Conservation (phyloP, 2,797 vertebrate genomes). For the Brotogeris chrysoptera region DNA sequence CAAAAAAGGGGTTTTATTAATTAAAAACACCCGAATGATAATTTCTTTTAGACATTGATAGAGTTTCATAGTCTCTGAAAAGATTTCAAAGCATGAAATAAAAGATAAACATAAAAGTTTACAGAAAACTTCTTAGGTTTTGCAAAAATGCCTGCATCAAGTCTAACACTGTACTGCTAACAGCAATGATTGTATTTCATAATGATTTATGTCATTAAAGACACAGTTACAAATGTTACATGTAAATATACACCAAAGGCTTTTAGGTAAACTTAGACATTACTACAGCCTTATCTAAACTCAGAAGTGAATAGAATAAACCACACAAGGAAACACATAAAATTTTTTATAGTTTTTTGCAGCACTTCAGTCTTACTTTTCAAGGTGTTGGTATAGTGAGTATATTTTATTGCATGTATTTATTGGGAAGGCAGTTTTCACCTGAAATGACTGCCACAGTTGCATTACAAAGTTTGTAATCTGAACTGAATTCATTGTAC, state of each 20-base stretch:
- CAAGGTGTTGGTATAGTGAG: neutral
- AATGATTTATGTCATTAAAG: neutral
- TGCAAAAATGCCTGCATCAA: neutral
- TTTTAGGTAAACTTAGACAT: neutral
- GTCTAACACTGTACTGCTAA: neutral
- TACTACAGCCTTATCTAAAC: neutral
- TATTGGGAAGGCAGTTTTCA: neutral
- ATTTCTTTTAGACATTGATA: neutral
- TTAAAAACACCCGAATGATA: neutral
- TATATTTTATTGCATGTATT: neutral
- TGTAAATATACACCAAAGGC: neutral
- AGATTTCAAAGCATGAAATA: neutral
- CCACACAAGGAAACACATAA: neutral
- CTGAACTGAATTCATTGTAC: neutral
- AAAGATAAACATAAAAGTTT: neutral
- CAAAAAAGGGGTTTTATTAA: neutral
- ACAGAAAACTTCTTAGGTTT: neutral
- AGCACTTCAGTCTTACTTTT: neutral
- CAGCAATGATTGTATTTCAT: neutral
- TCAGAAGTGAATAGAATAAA: neutral
- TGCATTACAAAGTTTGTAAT: neutral
- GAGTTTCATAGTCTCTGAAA: neutral
- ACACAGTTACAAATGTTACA: neutral
- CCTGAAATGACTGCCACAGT: neutral
- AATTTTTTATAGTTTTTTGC: neutral